Evolutionary conservation across 2,888 invertebrate species (phyloP), one percentile per base, ranked within the genome.

Genomic region (Himalopsyche kuldschensis): DNA sequence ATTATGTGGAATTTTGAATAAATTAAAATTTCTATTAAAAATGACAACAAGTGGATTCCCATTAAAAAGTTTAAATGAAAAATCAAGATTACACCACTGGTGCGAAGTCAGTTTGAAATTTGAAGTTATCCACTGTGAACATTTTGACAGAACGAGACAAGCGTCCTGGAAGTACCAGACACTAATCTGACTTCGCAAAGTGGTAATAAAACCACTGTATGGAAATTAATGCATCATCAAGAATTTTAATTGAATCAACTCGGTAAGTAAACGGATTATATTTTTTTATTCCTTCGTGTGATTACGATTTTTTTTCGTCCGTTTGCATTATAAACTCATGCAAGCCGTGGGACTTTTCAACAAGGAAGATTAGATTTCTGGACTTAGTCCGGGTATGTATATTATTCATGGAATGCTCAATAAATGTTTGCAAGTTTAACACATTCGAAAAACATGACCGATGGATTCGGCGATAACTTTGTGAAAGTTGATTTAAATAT

Each of bases 171-270:
- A 78, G 63, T 41, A 78, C 63, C 81, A n/a, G 81, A 82, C 81
- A 82, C 78, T 82, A 82, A 82, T 82, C 81, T 41, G 81, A 76
- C 48, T 76, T 47, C 81, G 81, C 48, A 81, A 76, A 76, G 75
- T 81, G 80, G 80, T 75, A 80, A 75, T 76, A 75, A 32, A 48
- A 81, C 81, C 55, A 55, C 55, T 55, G 55, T 55, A 55, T 55
- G 55, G 24, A 55, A 55, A 75, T 30, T 80, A 69, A 80, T 81
- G 81, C 81, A 77, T 81, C 48, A 81, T 31, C 81, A 35, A 76
- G 76, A 76, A 81, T 81, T 75, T 81, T 81, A 81, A 81, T 81
- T 81, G 81, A 76, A 81, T 81, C 81, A 76, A 35, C 32, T 55
- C 55, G 20, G 55, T 20, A 55, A 55, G 20, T 55, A 6, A 20